Conservation (phyloP, 2,797 vertebrate species). For the Craterocephalus amniculus region DNA sequence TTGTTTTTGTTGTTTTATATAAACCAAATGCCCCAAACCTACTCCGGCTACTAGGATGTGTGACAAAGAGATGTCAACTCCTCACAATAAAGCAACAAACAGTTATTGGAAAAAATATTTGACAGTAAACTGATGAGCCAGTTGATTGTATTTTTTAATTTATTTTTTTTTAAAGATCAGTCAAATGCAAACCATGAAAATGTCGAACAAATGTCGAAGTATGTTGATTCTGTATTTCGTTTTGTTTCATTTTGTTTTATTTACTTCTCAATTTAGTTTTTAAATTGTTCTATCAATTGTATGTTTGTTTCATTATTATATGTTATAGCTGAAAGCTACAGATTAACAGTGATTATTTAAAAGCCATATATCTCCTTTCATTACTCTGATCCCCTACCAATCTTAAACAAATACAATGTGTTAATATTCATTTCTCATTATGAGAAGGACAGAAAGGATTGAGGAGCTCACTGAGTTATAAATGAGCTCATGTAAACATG, state of each 20-base stretch:
- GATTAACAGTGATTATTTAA: background rate
- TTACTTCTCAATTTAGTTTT: too few species aligned
- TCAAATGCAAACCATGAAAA: slow-evolving; percentile 5
- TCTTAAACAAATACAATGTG: background rate
- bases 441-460: background rate
- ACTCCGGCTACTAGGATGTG: background rate
- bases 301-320: too few species aligned
- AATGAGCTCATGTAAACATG: background rate
- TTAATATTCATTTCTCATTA: background rate
- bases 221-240: too few species aligned
- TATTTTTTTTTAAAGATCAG: slow-evolving; percentile 7
- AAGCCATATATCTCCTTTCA: background rate
- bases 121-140: background rate
- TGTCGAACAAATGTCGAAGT: slow-evolving; percentile 7
- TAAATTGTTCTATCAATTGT: too few species aligned
- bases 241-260: background rate
- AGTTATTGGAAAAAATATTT: background rate
- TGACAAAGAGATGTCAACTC: background rate
- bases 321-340: too few species aligned
- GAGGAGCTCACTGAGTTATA: background rate
- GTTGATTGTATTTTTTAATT: background rate
- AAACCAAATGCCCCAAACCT: background rate
- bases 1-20: too few species aligned
- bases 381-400: background rate
- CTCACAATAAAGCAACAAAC: background rate